Percentiles rank a stretch among this genome's conserved stretches.
phyloP scores from a whole-genome alignment of 2,888 invertebrate species.

The Yponomeuta plumbellus region DNA sequence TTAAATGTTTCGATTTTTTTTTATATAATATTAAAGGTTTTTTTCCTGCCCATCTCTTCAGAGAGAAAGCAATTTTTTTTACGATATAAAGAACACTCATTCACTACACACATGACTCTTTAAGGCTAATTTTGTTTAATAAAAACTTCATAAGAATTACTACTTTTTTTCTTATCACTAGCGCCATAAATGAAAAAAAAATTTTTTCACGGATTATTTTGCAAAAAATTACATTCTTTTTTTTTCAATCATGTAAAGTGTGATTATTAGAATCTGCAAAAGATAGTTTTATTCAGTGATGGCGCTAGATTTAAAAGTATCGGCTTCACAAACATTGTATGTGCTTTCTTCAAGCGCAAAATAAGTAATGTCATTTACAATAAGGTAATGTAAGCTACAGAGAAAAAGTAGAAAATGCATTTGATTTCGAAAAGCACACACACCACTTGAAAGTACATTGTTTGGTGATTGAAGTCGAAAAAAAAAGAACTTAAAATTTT shows the following conservation, averaged over 20 bases:
- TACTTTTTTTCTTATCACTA: neutral
- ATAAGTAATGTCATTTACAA: neutral
- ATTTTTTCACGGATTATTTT: no score
- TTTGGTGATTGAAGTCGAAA: neutral
- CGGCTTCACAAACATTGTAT: conserved; percentile 1
- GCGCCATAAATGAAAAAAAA: no score
- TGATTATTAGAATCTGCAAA: no score
- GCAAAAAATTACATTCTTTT: no score
- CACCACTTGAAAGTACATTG: conserved; percentile 5
- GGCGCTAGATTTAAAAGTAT: no score
- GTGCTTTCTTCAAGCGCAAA: neutral
- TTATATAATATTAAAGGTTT: neutral
- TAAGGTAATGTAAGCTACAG: neutral
- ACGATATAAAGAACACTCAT: neutral
- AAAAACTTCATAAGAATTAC: neutral
- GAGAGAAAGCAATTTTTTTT: neutral
- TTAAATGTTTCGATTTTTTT: neutral
- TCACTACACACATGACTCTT: conserved; percentile 8
- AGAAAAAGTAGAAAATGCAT: neutral
- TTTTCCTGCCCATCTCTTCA: no score
- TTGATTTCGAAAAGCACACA: conserved; percentile 6
- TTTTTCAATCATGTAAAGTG: no score
- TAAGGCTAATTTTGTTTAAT: neutral
- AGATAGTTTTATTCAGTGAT: no score
- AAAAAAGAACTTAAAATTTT: neutral